Evolutionary conservation across 2,113 vertebrate genomes (phyloP).

Genomic region (Sinocyclocheilus grahami): DNA sequence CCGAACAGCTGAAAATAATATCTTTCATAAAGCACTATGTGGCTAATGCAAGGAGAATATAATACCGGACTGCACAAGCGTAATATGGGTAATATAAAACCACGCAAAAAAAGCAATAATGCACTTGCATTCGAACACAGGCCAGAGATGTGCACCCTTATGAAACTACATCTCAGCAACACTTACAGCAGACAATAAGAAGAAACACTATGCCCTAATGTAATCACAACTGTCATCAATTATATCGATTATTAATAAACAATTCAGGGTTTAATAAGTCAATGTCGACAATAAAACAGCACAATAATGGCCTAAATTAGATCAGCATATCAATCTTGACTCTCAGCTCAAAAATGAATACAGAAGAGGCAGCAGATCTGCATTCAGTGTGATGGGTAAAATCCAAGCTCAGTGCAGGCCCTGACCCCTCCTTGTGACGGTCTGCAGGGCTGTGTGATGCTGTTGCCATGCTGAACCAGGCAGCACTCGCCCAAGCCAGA

Average conservation of each 20-base stretch:
- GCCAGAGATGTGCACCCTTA: not conserved
- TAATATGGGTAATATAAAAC: slow-evolving; percentile 11
- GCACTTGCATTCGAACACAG: not conserved
- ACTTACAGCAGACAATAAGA: not conserved
- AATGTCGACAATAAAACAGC: not conserved
- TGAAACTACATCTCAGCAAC: slow-evolving; percentile 11
- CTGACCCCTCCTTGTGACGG: slow-evolving; percentile 48
- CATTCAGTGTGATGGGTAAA: slow-evolving; percentile 16
- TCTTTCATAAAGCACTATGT: slow-evolving; percentile 45
- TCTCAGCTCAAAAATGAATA: not conserved
- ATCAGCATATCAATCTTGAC: slow-evolving; percentile 9
- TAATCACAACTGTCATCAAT: not conserved
- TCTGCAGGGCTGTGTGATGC: slow-evolving; percentile 51
- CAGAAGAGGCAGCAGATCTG: not conserved
- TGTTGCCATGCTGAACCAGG: slow-evolving; percentile 60
- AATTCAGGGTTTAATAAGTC: not conserved
- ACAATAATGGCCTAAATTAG: not conserved
- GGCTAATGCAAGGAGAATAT: slow-evolving; percentile 41
- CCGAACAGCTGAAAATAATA: slow-evolving; percentile 40
- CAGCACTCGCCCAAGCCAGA: slow-evolving; percentile 56
- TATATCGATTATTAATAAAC: slow-evolving; percentile 18
- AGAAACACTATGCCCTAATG: not conserved
- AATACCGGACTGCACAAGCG: slow-evolving; percentile 10
- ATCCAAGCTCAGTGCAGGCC: slow-evolving; percentile 11
- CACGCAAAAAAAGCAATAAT: slow-evolving; percentile 16